Conservation (phyloP, 2,113 vertebrate genomes). For the Myotis brandtii region DNA sequence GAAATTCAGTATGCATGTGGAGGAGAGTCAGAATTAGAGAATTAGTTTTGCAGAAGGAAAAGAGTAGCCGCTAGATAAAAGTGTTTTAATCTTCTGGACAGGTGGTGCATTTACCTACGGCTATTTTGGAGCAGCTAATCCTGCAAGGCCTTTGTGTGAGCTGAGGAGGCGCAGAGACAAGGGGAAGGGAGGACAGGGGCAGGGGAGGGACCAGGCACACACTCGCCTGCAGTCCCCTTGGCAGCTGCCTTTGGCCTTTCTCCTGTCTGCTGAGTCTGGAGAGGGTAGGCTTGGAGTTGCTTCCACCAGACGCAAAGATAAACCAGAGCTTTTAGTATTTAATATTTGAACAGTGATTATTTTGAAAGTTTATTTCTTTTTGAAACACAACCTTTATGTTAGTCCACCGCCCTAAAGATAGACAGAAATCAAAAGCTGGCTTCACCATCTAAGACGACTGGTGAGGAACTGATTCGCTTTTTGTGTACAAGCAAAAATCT, state of each 20-base stretch:
- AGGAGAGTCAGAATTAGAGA: not conserved
- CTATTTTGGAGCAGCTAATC: conserved; percentile 50
- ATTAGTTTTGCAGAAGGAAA: not conserved
- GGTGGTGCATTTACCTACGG: conserved; percentile 9
- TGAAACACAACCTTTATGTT: not conserved
- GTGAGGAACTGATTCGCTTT: not conserved
- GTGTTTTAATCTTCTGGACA: not conserved
- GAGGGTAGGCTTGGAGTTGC: not conserved
- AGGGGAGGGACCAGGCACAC: not conserved
- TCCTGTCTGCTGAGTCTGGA: not conserved
- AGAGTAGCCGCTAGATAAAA: not conserved
- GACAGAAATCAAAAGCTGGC: not conserved
- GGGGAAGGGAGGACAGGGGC: not conserved
- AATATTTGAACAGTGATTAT: not conserved
- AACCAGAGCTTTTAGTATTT: not conserved
- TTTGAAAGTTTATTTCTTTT: not conserved
- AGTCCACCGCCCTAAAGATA: not conserved
- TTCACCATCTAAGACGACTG: not conserved
- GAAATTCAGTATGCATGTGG: not conserved
- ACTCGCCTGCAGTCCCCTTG: not conserved
- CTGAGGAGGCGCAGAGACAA: not conserved
- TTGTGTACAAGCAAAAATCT: not conserved
- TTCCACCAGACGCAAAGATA: not conserved
- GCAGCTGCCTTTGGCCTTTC: conserved; percentile 31
- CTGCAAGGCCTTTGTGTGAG: not conserved